Conservation (phyloP, 2,797 vertebrate genomes). For the Bradypodion ventrale region DNA sequence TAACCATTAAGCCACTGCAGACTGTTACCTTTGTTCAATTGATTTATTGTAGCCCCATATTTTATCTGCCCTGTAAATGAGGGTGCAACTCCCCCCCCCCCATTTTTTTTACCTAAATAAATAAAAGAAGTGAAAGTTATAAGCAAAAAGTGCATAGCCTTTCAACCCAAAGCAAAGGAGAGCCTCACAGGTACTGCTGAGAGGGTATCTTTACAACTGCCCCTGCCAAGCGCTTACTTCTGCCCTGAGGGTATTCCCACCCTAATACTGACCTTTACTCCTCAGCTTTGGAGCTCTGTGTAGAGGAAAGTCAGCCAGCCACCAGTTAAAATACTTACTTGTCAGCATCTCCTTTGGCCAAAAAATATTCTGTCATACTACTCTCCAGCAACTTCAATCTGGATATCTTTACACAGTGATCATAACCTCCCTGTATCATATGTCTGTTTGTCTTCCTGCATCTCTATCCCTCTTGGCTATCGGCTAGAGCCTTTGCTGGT, state of each 20-base stretch:
- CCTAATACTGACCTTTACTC: constrained; percentile 12
- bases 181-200: not conserved
- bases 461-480: not conserved
- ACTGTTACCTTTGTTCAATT: not conserved
- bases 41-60: not conserved
- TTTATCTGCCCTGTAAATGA: not conserved
- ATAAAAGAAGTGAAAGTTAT: not conserved
- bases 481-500: not conserved
- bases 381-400: not conserved
- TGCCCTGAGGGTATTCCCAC: not conserved
- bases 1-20: too few species aligned
- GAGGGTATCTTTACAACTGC: not conserved
- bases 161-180: not conserved
- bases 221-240: not conserved
- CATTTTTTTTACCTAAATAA: not conserved
- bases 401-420: constrained; percentile 43
- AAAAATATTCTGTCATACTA: constrained; percentile 34
- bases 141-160: not conserved
- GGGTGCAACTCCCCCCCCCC: too few species aligned
- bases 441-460: constrained; percentile 12
- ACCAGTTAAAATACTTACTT: constrained; percentile 65
- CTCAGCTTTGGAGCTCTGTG: constrained; percentile 31
- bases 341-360: constrained; percentile 70
- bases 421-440: constrained; percentile 25
- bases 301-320: constrained; percentile 51